Evolutionary conservation across 2,113 vertebrate species (phyloP), one percentile per base, ranked within the genome.

Genomic region (Motacilla alba): DNA sequence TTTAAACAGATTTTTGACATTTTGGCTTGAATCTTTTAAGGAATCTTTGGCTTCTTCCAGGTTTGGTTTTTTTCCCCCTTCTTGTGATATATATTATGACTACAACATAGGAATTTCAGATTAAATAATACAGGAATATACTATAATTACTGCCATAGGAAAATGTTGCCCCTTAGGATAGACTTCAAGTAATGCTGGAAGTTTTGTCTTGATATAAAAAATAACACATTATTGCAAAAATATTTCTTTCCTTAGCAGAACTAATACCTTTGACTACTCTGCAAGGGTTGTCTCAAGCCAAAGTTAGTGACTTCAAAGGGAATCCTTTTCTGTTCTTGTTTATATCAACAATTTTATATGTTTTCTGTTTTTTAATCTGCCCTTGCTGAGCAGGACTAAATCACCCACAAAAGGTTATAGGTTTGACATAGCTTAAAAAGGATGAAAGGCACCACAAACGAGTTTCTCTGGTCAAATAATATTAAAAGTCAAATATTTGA

Each of bases 361-460:
- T 76, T 83, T 90, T 83, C 31, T 30, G 3, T 16, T 91, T 94
- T 85, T 79, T 24, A 77, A 39, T 81, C 50, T 89, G 27, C 53
- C 22, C 13, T 95, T 92, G 24, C 30, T 66, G 60, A 68, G 60
- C 21, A 63, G 35, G 43, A 62, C 60, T 82, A 87, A 92, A 64
- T 92, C 69, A 87, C 62, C 44, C 74, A 53, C 50, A 50, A 94
- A 58, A 62, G 24, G 56, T 93, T 94, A 35, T 58, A 70, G 37
- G 35, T 72, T 87, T 87, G 66, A 87, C 64, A 93, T 87, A 86
- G 60, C 90, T 96, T 96, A 69, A 95, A 94, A 92, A 63, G 74
- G 28, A 93, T 90, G 96, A 97, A 92, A 95, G 94, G 95, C 70
- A 78, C 83, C 50, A 91, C 87, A 81, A 68, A 94, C 43, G 62